Base-by-base conservation (phyloP, 2,113 vertebrate genomes). In the Cheirogaleus medius region DNA sequence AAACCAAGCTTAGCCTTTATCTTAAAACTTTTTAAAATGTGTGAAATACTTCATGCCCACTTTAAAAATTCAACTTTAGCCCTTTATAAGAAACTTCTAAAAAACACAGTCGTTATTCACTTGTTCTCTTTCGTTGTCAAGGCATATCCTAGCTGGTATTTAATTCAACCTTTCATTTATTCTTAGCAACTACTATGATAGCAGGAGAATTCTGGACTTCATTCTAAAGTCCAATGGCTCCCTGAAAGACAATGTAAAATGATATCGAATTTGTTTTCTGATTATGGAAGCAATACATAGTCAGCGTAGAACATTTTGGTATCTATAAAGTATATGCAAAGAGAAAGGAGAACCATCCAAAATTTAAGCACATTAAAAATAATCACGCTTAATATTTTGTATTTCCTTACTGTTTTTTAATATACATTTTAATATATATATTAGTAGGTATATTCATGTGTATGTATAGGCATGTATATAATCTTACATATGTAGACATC, bases 1-100 rank as follows among this genome's bases (percentile, higher is more conserved):
- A 94, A 95, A 77, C 23, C 47, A 94, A 63, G 60, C 58, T 76
- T 92, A 58, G 15, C 63, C 60, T 71, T 91, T 73, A 69, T 87
- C 66, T 96, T 49, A 81, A 96, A 93, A 89, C 11, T 4, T 91
- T 84, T 94, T 94, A 34, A 92, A 87, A 66, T 95, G 21, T 87
- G 39, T 91, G 10, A 73, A 87, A 58, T 94, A 54, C 44, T 90
- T 96, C 17, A 58, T 77, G 39, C 4, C 77, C 13, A 64, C 60
- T 91, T 82, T 63, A 58, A 86, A 93, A 93, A 49, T 54, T 86
- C 52, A 92, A 74, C 63, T 85, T 88, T 71, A 87, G 29, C 32
- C 52, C 60, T 97, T 90, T 66, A 71, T 0, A 64, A 69, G 47
- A 91, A 66, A 85, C 12, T 56, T 69, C 56, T 58, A 74, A 83